Evolutionary conservation across 2,113 vertebrate species (phyloP).

Genomic region (Trematomus loennbergii): DNA sequence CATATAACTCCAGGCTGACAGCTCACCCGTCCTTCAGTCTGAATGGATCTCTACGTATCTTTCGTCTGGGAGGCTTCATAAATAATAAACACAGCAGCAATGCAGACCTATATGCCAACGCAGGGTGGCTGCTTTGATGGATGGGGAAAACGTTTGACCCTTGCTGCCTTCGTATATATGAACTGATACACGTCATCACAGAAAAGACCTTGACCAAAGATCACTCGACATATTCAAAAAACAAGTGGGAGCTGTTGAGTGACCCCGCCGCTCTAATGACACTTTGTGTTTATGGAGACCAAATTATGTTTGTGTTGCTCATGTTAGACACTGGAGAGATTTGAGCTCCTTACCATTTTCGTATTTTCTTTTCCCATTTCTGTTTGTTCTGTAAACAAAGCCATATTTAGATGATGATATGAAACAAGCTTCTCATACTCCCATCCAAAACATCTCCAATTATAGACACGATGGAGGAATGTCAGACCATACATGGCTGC

Average conservation of each 20-base stretch:
- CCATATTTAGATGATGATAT: conserved; percentile 43
- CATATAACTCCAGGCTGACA: conserved; percentile 14
- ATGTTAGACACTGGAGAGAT: neutral
- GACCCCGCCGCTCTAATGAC: neutral
- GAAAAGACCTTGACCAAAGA: conserved; percentile 22
- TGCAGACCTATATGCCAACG: conserved; percentile 25
- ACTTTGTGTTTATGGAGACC: conserved; percentile 26
- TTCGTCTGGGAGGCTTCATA: conserved; percentile 52
- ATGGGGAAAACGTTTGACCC: conserved; percentile 58
- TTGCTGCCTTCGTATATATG: conserved; percentile 24
- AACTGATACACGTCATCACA: conserved; percentile 12
- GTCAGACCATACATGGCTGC: conserved; percentile 9
- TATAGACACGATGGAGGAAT: conserved; percentile 24
- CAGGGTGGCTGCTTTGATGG: conserved; percentile 54
- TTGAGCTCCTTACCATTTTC: neutral
- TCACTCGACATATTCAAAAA: neutral
- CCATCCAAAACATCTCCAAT: conserved; percentile 49
- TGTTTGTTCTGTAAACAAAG: conserved; percentile 39
- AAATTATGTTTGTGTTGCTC: neutral
- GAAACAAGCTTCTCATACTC: neutral
- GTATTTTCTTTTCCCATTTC: conserved; percentile 20
- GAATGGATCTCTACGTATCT: conserved; percentile 46
- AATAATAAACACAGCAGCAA: conserved; percentile 63
- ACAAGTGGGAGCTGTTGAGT: conserved; percentile 1
- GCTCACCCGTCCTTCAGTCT: conserved; percentile 37